A percentile compares a stretch with the other conserved stretches of the same genome.
Conservation (phyloP, 2,113 vertebrate genomes). For the Passer domesticus region DNA sequence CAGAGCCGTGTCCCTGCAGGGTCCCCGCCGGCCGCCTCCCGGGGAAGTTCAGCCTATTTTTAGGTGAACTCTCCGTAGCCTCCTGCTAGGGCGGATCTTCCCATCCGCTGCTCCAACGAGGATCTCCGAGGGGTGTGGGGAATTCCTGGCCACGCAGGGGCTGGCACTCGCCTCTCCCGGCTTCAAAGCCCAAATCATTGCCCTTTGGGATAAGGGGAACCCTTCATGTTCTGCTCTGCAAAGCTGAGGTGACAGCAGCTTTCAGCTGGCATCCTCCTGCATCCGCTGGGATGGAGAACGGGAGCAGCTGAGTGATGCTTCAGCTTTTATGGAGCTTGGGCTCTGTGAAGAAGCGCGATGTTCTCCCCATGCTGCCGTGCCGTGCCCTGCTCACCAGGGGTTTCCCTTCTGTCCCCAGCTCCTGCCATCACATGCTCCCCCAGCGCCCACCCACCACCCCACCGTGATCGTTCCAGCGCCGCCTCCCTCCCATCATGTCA, state of each 20-base stretch:
- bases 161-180: neutral
- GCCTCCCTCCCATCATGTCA: conserved; percentile 90
- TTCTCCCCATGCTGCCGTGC: fast-evolving
- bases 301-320: neutral
- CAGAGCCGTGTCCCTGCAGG: neutral
- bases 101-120: neutral
- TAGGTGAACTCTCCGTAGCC: conserved; percentile 31
- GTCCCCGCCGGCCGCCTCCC: fast-evolving
- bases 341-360: fast-evolving
- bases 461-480: conserved; percentile 96
- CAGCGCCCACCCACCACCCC: conserved; percentile 92
- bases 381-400: neutral
- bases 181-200: neutral
- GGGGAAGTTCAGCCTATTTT: conserved; percentile 40
- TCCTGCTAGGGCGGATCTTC: neutral
- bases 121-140: neutral
- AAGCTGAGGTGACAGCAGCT: neutral
- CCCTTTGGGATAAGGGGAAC: fast-evolving
- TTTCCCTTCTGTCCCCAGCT: conserved; percentile 71
- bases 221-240: fast-evolving
- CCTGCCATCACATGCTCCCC: conserved; percentile 80
- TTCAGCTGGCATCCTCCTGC: neutral
- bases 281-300: fast-evolving
- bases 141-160: neutral
- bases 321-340: neutral